Evolutionary conservation across 2,113 vertebrate genomes (phyloP).

Genomic region (cat (Felis catus)): F.catus_Fca126_mat1.0 CM031421.1:48192501-48193000

Average conservation of each 20-base stretch:
- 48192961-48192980: too few species aligned
- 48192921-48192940: neutral
- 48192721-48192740: conserved; percentile 43
- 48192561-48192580: neutral
- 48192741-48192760: conserved; percentile 55
- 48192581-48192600: neutral
- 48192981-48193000: too few species aligned
- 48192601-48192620: neutral
- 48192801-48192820: conserved; percentile 3
- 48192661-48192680: conserved; percentile 11
- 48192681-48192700: neutral
- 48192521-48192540: neutral
- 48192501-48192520: neutral
- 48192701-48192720: conserved; percentile 24
- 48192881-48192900: neutral
- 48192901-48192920: neutral
- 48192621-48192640: neutral
- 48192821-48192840: neutral
- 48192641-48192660: conserved; percentile 16
- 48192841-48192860: neutral
- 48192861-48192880: neutral
- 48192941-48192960: neutral
- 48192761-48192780: conserved; percentile 36
- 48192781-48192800: conserved; percentile 33
- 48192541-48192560: neutral